These are phyloP conservation scores for Coptodon bakossiorum DNA, from an alignment of 2,113 vertebrate genomes.

Conservation along the genomic window DNA sequence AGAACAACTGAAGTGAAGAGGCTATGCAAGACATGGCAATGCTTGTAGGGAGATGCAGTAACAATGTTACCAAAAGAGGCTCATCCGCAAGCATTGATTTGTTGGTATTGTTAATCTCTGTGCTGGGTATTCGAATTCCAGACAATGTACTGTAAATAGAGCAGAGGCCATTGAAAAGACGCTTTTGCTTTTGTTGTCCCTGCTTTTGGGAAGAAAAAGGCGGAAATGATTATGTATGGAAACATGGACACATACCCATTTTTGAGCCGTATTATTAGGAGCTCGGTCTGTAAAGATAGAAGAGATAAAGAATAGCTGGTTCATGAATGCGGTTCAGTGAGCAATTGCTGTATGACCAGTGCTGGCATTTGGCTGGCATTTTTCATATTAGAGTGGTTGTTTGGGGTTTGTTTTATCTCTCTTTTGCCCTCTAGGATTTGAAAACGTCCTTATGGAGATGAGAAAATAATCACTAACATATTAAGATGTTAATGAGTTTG, in stretches of 20 bases:
- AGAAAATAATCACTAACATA: background rate
- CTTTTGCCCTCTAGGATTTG: background rate
- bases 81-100: slow-evolving; percentile 39
- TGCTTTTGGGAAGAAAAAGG: slow-evolving; percentile 12
- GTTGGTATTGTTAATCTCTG: slow-evolving; percentile 42
- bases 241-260: background rate
- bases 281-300: background rate
- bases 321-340: slow-evolving; percentile 2
- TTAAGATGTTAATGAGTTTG: background rate
- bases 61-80: slow-evolving; percentile 27
- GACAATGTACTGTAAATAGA: slow-evolving; percentile 31
- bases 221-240: background rate
- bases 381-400: slow-evolving; percentile 5
- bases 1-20: slow-evolving; percentile 11
- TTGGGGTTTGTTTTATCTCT: background rate
- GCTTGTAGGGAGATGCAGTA: slow-evolving; percentile 21
- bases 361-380: slow-evolving; percentile 40
- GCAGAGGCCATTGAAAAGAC: slow-evolving; percentile 1
- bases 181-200: background rate
- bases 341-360: background rate
- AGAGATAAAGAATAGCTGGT: background rate
- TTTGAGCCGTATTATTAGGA: background rate
- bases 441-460: background rate
- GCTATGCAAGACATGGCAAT: background rate
- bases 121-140: slow-evolving; percentile 7